phyloP scores from a whole-genome alignment of 35 echinoderm and acorn worm species.

The Eucidaris tribuloides region DNA sequence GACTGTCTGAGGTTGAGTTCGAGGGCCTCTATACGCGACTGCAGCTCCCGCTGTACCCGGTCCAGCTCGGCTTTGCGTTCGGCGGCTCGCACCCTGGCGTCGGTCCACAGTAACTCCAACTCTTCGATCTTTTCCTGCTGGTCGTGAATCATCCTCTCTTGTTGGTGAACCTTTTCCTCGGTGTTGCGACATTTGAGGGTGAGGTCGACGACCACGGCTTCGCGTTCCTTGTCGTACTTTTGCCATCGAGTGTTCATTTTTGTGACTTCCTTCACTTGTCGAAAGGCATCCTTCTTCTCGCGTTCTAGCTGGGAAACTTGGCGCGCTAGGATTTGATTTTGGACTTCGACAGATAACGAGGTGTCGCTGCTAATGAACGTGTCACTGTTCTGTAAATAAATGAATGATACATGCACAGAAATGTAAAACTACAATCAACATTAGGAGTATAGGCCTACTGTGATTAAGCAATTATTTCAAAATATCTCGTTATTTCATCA shows the following conservation, averaged over 20 bases:
- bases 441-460: too few relatives aligned
- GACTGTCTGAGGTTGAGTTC: not conserved
- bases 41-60: not conserved
- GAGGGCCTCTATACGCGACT: not conserved
- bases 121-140: not conserved
- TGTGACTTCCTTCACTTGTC: not conserved
- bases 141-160: not conserved
- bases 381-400: too few relatives aligned
- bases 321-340: too few relatives aligned
- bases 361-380: too few relatives aligned
- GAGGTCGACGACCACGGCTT: not conserved
- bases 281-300: not conserved
- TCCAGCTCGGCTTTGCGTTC: not conserved
- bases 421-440: too few relatives aligned
- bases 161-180: not conserved
- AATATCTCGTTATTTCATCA: too few relatives aligned
- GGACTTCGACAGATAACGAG: too few relatives aligned
- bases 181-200: not conserved
- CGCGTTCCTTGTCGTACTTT: conserved; percentile 23
- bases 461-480: too few relatives aligned
- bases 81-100: conserved; percentile 4
- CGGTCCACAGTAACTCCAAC: conserved; percentile 11
- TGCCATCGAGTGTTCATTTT: conserved; percentile 25
- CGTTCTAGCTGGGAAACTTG: not conserved
- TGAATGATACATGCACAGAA: too few relatives aligned